These are phyloP conservation scores for Tiliqua scincoides DNA, from an alignment of 2,113 vertebrate species.

Conservation along the genomic window DNA sequence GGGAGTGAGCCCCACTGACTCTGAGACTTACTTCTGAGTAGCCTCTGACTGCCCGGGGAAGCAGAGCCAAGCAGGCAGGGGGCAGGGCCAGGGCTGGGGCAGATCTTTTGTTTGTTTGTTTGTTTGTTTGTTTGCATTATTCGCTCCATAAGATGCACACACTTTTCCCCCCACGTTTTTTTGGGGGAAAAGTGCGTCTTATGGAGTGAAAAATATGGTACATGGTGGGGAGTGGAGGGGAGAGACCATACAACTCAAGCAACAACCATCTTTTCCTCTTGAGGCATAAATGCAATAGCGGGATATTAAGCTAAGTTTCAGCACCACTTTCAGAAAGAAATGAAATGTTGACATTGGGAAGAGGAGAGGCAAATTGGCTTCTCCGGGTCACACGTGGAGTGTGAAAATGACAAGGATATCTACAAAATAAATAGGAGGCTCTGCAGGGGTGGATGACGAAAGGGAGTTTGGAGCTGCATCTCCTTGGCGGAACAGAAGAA, in stretches of 20 bases:
- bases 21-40: too few species aligned
- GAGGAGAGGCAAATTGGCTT: constrained; percentile 3
- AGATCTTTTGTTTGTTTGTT: too few species aligned
- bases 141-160: too few species aligned
- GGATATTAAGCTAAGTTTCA: not conserved
- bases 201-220: too few species aligned
- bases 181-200: too few species aligned
- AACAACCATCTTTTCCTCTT: not conserved
- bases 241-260: not conserved
- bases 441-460: not conserved
- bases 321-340: not conserved
- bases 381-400: not conserved
- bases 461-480: not conserved
- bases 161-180: too few species aligned
- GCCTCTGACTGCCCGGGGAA: too few species aligned
- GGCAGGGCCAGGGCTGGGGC: too few species aligned
- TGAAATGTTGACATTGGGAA: not conserved
- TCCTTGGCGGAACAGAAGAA: not conserved
- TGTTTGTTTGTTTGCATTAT: too few species aligned
- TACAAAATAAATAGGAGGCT: not conserved
- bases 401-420: constrained; percentile 2
- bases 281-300: not conserved
- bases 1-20: too few species aligned
- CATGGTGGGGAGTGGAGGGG: not conserved
- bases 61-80: too few species aligned